phyloP scores from a whole-genome alignment of 2,797 vertebrate genomes.

The Onychomys leucogaster region DNA sequence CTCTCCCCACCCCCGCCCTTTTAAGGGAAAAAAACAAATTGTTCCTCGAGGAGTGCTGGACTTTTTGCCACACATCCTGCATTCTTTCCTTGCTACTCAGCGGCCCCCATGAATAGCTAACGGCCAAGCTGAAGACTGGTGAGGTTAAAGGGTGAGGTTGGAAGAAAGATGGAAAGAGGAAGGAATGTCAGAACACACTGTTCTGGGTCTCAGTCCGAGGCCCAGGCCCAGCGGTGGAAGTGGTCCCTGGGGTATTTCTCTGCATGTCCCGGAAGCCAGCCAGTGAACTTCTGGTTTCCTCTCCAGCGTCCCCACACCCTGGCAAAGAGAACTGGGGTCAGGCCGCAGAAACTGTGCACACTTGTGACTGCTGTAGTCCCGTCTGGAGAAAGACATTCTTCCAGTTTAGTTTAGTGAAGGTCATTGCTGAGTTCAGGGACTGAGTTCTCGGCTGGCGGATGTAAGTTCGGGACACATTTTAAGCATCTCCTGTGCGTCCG shows the following conservation, averaged over 20 bases:
- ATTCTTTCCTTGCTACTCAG: slow-evolving; percentile 78
- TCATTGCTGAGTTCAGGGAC: neutral
- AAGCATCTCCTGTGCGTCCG: neutral
- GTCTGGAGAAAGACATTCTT: neutral
- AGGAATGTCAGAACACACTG: slow-evolving; percentile 8
- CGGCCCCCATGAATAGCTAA: slow-evolving; percentile 13
- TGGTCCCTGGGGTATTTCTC: neutral
- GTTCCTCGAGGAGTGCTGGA: slow-evolving; percentile 55
- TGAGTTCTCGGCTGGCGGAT: neutral
- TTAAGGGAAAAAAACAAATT: slow-evolving; percentile 72
- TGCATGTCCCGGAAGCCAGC: slow-evolving; percentile 16
- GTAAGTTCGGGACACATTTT: slow-evolving; percentile 20
- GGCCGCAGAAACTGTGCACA: neutral
- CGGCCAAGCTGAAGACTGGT: neutral
- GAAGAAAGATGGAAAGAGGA: neutral
- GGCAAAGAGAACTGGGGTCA: neutral
- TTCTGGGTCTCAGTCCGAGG: neutral
- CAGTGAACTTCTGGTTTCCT: neutral
- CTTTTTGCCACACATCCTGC: slow-evolving; percentile 66
- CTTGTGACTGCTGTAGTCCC: neutral
- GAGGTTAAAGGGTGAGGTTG: neutral
- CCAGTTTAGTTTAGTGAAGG: neutral
- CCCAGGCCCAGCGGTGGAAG: neutral
- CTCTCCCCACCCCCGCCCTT: neutral
- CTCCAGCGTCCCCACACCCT: neutral